A percentile compares a stretch with the other conserved stretches of the same genome.
Conservation (phyloP, 30 jellyfish, hydroid and myxozoan species). For the Chironex yamaguchii region DNA sequence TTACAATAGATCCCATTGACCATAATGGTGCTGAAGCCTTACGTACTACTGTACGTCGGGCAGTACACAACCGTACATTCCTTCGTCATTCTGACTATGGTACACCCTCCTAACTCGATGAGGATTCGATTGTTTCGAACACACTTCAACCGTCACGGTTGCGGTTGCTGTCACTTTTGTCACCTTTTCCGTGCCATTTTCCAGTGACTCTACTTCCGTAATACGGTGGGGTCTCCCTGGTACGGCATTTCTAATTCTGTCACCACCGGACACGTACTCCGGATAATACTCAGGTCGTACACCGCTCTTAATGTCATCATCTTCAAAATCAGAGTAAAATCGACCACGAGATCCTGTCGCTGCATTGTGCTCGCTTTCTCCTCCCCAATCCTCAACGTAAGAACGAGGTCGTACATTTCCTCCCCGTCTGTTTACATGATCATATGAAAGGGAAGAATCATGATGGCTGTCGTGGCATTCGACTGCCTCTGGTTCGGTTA, state of each 20-base stretch:
- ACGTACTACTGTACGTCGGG: background rate
- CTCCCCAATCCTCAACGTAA: constrained; percentile 2
- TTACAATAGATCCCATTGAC: too few relatives aligned
- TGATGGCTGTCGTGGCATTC: constrained; percentile 19
- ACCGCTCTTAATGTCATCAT: too few relatives aligned
- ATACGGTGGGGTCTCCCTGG: background rate
- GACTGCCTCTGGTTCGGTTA: constrained; percentile 15
- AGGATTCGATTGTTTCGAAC: constrained; percentile 8
- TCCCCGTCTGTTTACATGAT: constrained; percentile 6
- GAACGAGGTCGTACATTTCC: constrained; percentile 44
- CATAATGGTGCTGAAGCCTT: too few relatives aligned
- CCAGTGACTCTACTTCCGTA: background rate
- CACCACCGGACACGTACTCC: background rate
- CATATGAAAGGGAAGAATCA: background rate
- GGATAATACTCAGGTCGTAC: background rate
- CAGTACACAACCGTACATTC: background rate
- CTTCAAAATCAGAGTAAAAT: background rate
- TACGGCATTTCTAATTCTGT: too few relatives aligned
- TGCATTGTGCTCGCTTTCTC: background rate
- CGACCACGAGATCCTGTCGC: background rate
- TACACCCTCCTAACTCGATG: background rate
- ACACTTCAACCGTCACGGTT: constrained; percentile 73
- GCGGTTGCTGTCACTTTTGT: constrained; percentile 79
- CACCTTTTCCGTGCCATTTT: constrained; percentile 35
- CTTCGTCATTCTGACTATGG: background rate